Base-by-base conservation (phyloP, 2,888 invertebrate genomes). In the Leucoma salicis region DNA sequence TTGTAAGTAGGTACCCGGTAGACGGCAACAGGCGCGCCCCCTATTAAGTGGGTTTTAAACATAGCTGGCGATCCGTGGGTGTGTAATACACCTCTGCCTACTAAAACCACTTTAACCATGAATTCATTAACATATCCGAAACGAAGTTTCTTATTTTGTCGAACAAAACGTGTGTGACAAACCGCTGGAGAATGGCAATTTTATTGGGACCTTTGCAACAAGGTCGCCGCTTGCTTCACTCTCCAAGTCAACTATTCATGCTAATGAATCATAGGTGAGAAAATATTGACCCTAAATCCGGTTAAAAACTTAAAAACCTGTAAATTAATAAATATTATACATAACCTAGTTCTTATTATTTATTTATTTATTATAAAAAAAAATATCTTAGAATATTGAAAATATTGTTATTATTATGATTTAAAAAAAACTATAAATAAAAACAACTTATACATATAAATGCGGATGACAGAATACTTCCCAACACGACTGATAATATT, bases 151-250 rank as follows among this genome's bases (percentile, higher is more conserved):
- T 63, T 60, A 61, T 58, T 59, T 57, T 56, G 32, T 46, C 37
- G 36, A 51, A 18, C 52, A 58, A 55, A 53, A 63, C 57, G 61
- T 55, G 66, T 71, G 74, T 78, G 82, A 80, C 79, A 75, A 73
- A 66, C 70, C 63, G 47, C 47, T 48, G 64, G 82, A 77, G 83
- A 83, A 80, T 70, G 82, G 82, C 74, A 60, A 62, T n/a, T n/a
- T n/a, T n/a, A 59, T 45, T 55, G 73, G 75, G 74, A 79, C 79
- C 82, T 82, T 73, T 70, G 42, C 53, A 39, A 57, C 85, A 85
- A 85, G 84, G 84, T 70, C 84, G 70, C 51, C 72, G 70, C 60
- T 63, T 62, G 56, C 59, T 60, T 62, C 57, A 66, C 65, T 63
- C 52, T 46, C 57, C 42, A 56, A 39, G 42, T 53, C 55, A 55